phyloP scores from a whole-genome alignment of 2,113 vertebrate genomes.

The Equus przewalskii region DNA sequence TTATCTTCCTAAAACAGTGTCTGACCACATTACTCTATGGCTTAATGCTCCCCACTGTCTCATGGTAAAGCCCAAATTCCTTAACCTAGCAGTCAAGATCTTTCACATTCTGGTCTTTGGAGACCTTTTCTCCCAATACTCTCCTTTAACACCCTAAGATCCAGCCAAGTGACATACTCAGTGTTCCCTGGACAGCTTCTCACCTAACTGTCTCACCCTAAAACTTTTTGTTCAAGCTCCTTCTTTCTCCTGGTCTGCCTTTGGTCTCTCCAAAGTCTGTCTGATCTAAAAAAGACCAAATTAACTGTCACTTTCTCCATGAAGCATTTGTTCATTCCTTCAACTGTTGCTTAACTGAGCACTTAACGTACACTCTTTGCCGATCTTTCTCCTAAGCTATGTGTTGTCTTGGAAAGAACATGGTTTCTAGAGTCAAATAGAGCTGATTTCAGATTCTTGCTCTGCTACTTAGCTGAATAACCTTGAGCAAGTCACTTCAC shows the following conservation, averaged over 20 bases:
- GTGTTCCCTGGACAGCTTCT: not conserved
- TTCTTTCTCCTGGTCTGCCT: not conserved
- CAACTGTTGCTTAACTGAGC: not conserved
- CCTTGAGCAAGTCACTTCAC: not conserved
- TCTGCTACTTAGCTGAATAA: conserved; percentile 10
- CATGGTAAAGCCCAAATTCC: conserved; percentile 29
- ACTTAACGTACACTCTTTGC: not conserved
- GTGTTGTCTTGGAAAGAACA: conserved; percentile 23
- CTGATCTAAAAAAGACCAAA: conserved; percentile 1
- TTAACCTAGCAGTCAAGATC: not conserved
- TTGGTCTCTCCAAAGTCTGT: not conserved
- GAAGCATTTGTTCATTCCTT: conserved; percentile 1
- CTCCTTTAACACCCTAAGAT: not conserved
- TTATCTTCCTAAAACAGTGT: not conserved
- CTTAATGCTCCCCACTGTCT: not conserved
- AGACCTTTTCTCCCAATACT: not conserved
- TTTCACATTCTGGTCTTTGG: conserved; percentile 2
- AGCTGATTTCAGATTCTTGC: not conserved
- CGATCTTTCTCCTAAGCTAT: not conserved
- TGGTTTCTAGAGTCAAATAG: conserved; percentile 39
- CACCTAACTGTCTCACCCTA: not conserved
- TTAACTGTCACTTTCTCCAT: not conserved
- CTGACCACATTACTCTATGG: not conserved
- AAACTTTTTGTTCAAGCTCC: not conserved
- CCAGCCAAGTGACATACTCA: not conserved